Base-by-base conservation (phyloP, 2,888 invertebrate species). In the Chrysotoxum bicinctum region DNA sequence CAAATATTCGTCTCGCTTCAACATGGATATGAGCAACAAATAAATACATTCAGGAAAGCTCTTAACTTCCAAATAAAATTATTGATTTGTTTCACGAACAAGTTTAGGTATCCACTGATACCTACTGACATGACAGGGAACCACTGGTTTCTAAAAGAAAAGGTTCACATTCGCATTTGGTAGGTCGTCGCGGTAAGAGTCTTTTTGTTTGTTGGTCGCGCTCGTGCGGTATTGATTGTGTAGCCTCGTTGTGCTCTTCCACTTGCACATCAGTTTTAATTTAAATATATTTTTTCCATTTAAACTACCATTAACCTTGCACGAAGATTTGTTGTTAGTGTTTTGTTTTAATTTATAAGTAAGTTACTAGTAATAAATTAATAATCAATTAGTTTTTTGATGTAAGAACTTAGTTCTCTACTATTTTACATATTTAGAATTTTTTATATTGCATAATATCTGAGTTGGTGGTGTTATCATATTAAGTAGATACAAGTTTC, bases 61-160 rank as follows among this genome's bases (percentile, higher is more conserved):
- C 37, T 43, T 7, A 26, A 64, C 45, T 64, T 32, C 16, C 26
- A 43, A 62, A 62, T 12, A 10, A 43, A 43, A 16, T 35, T 35
- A 66, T 66, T n/a, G 66, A 66, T 66, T 66, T 50, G 19, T 66
- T 45, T 12, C 35, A 21, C 1, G 35, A 35, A 45, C n/a, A 48
- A 66, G 35, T 35, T 66, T 37, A 50, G 32, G 64, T 64, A 48
- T 48, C 45, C 48, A 35, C 50, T 66, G 66, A 32, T 58, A 35
- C 9, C 19, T 32, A 30, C 45, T 43, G 43, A 21, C 62, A 64
- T 64, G 16, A 26, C 37, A 16, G 23, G 43, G 26, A 66, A 35
- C 64, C n/a, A 5, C 9, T 35, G 23, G 14, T 23, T 50, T 14
- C 32, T 10, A 60, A 43, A 45, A 8, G 7, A 45, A 64, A 45